Percentiles rank a stretch among this genome's conserved stretches.
phyloP scores from a whole-genome alignment of 2,113 vertebrate species.

The Stigmatopora nigra region DNA sequence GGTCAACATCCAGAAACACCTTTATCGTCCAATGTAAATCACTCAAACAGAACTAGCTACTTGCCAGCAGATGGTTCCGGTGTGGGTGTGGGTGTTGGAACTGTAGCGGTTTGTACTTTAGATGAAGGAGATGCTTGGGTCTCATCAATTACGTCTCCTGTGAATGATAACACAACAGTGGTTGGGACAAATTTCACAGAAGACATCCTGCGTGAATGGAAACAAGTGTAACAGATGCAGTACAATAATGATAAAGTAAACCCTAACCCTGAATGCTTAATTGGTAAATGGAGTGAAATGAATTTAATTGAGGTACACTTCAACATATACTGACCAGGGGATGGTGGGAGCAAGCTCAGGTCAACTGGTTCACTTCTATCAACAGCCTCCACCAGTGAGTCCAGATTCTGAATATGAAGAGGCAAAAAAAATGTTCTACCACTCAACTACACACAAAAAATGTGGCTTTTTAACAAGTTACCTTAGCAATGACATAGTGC shows the following conservation, averaged over 20 bases:
- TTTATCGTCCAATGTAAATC: neutral
- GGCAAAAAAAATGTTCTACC: neutral
- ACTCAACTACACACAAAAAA: neutral
- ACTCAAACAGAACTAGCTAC: neutral
- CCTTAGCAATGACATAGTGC: slow-evolving; percentile 78
- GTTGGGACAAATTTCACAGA: neutral
- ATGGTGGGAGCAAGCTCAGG: slow-evolving; percentile 70
- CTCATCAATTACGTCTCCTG: slow-evolving; percentile 49
- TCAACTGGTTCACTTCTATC: slow-evolving; percentile 70
- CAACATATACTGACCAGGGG: slow-evolving; percentile 69
- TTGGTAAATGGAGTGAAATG: neutral
- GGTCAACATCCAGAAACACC: neutral
- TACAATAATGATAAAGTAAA: neutral
- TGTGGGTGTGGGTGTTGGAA: slow-evolving; percentile 5
- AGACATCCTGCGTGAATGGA: neutral
- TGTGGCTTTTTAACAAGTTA: slow-evolving; percentile 20
- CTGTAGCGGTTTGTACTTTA: slow-evolving; percentile 24
- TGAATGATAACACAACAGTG: slow-evolving; percentile 6
- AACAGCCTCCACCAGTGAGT: slow-evolving; percentile 69
- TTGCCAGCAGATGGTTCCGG: slow-evolving; percentile 48
- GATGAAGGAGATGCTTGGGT: slow-evolving; percentile 29
- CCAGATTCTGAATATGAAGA: slow-evolving; percentile 68
- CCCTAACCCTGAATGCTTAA: no score
- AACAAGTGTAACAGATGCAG: neutral
- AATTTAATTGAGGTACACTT: neutral